phyloP scores from a whole-genome alignment of 1,140 invertebrate genomes.

The Sycophila sp. region DNA sequence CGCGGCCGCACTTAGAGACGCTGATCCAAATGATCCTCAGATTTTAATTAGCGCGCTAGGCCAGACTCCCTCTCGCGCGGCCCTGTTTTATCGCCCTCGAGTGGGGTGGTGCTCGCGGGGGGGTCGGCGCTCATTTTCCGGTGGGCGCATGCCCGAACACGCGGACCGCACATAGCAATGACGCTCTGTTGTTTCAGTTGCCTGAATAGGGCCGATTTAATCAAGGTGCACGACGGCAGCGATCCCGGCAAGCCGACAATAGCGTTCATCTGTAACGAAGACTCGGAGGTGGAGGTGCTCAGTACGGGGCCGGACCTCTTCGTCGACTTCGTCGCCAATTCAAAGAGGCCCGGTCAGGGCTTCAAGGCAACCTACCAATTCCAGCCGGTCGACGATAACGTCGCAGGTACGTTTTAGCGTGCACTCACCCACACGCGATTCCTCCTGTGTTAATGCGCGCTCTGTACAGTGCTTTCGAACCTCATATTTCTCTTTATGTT shows the following conservation, averaged over 20 bases:
- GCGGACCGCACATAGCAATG: neutral
- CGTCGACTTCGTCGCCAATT: conserved; percentile 85
- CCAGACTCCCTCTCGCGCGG: too few species aligned
- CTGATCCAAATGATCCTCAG: conserved; percentile 3
- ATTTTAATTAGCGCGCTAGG: conserved; percentile 9
- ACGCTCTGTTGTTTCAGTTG: conserved; percentile 71
- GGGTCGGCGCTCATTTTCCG: neutral
- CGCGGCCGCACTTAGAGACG: neutral
- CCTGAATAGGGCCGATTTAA: conserved; percentile 81
- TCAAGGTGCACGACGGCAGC: conserved; percentile 81
- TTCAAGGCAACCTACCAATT: conserved; percentile 88
- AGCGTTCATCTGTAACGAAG: conserved; percentile 82
- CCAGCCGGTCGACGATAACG: conserved; percentile 70
- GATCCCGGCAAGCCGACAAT: conserved; percentile 75
- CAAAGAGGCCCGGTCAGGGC: conserved; percentile 82
- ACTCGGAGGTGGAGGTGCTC: conserved; percentile 78
- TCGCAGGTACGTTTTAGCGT: conserved; percentile 1
- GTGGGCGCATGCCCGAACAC: neutral
- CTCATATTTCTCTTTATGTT: too few species aligned
- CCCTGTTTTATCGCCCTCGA: neutral
- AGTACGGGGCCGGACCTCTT: conserved; percentile 83
- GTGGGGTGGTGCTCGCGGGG: neutral
- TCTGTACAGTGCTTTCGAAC: neutral
- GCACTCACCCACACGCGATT: neutral
- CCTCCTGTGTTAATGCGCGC: neutral